These are phyloP conservation scores for Diplodus puntazzo DNA, from an alignment of 2,797 vertebrate genomes.

Conservation along the genomic window DNA sequence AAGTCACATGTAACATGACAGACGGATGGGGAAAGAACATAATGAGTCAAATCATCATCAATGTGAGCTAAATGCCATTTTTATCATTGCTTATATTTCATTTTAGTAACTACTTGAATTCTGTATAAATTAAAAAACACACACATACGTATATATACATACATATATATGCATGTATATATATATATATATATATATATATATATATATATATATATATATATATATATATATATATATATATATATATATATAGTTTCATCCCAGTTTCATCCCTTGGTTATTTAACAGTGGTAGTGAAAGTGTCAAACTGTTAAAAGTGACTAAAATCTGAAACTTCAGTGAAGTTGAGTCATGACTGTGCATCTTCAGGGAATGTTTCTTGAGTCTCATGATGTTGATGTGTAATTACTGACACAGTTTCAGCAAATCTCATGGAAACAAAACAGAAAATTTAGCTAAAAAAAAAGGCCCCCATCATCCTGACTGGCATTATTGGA, in stretches of 20 bases:
- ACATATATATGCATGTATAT: no score
- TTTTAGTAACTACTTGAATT: neutral
- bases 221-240: no score
- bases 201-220: no score
- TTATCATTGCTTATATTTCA: neutral
- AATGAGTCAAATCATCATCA: conserved; percentile 1
- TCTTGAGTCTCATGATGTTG: conserved; percentile 53
- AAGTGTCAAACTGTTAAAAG: conserved; percentile 18
- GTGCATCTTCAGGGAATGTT: conserved; percentile 55
- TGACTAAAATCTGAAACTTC: conserved; percentile 7
- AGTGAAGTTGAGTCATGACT: conserved; percentile 29
- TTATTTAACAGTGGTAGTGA: neutral
- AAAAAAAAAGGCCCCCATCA: neutral
- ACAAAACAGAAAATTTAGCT: neutral
- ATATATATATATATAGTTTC: no score
- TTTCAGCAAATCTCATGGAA: conserved; percentile 36
- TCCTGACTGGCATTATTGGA: neutral
- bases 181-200: no score
- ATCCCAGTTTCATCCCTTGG: neutral
- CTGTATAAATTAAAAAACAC: no score
- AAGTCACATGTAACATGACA: neutral
- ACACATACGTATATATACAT: no score
- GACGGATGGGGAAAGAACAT: neutral
- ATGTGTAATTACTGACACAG: conserved; percentile 37
- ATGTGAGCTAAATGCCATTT: neutral